A percentile compares a stretch with the other conserved stretches of the same genome.
phyloP scores from a whole-genome alignment of 1,140 invertebrate genomes.

The Artemia franciscana region DNA sequence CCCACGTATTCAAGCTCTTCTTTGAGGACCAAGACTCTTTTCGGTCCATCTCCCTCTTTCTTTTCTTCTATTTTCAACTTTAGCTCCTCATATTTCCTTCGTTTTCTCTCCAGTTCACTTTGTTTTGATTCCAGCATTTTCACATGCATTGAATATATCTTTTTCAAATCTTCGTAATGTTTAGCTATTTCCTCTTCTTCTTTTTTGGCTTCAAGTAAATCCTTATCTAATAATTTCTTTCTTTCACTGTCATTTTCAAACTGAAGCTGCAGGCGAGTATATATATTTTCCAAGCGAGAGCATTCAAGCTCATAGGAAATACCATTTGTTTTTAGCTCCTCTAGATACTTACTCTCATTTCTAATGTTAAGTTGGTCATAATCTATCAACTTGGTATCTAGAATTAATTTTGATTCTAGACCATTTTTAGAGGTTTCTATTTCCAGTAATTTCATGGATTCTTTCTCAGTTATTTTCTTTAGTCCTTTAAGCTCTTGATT shows the following conservation, averaged over 20 bases:
- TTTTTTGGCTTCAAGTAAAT: background rate
- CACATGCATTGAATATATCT: background rate
- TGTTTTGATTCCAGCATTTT: background rate
- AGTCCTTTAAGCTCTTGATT: background rate
- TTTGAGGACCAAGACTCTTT: background rate
- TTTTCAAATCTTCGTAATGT: background rate
- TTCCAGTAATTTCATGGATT: background rate
- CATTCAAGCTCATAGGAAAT: background rate
- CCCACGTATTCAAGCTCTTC: background rate
- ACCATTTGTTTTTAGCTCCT: background rate
- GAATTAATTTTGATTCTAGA: background rate
- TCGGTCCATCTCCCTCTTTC: background rate
- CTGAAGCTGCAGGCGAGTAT: background rate
- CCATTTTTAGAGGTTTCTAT: background rate
- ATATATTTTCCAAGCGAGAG: background rate
- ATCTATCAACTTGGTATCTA: background rate
- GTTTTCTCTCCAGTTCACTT: background rate
- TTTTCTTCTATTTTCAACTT: background rate
- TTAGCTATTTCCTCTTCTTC: background rate
- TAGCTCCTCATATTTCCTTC: background rate
- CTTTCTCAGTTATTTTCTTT: background rate
- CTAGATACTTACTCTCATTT: background rate
- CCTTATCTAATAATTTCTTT: background rate
- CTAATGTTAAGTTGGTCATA: background rate
- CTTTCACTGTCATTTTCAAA: background rate